Evolutionary conservation across 2,888 invertebrate genomes (phyloP).

Genomic region (Mystacides longicornis): DNA sequence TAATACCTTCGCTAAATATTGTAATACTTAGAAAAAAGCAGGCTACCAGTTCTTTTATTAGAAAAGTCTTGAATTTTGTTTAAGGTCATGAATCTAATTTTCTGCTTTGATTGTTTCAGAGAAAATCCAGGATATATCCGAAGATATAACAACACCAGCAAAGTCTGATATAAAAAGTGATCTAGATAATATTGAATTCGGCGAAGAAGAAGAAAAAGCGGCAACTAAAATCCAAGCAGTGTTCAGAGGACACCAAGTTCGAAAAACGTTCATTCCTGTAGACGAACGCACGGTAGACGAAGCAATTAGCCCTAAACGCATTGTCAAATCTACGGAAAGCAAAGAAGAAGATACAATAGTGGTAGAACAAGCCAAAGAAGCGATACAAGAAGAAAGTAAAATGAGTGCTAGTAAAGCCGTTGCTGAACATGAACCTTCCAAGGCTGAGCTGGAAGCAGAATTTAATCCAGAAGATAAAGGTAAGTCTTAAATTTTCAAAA

Average conservation of each 20-base stretch:
- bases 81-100: too few species aligned
- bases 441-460: constrained; percentile 68
- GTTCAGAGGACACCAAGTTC: constrained; percentile 75
- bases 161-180: constrained; percentile 1
- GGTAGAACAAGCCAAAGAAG: constrained; percentile 25
- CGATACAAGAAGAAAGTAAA: constrained; percentile 22
- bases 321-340: constrained; percentile 15
- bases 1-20: too few species aligned
- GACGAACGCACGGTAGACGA: constrained; percentile 34
- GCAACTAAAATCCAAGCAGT: constrained; percentile 86
- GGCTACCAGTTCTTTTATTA: too few species aligned
- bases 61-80: too few species aligned
- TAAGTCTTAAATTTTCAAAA: constrained; percentile 40
- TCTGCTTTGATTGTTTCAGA: constrained; percentile 4
- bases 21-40: too few species aligned
- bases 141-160: constrained; percentile 4
- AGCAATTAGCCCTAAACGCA: constrained; percentile 26
- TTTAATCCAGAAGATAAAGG: constrained; percentile 76
- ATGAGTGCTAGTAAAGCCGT: constrained; percentile 12
- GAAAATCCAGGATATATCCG: constrained; percentile 13
- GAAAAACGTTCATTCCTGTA: constrained; percentile 57
- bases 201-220: constrained; percentile 52
- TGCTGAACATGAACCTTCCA: constrained; percentile 51
- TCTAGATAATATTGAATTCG: constrained; percentile 7
- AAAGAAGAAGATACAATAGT: constrained; percentile 27